Base-by-base conservation (phyloP, 2,888 invertebrate species). In the Nomada fucata region DNA sequence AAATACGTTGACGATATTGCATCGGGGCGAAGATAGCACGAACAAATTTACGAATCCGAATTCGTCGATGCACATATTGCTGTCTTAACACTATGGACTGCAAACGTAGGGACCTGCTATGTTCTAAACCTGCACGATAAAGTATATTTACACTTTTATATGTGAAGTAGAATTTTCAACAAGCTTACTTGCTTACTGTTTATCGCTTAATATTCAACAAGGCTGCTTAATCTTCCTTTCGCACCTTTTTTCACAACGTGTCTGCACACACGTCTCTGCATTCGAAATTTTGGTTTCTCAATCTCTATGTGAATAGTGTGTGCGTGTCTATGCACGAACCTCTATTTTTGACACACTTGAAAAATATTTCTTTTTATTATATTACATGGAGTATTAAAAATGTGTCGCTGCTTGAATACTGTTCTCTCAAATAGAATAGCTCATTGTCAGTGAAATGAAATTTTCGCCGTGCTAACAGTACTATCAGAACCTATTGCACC, bases 91-190 rank as follows among this genome's bases (percentile, higher is more conserved):
- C 4, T 60, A 36, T 53, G 0, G 10, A 23, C 11, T 57, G 44
- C 9, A 44, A 71, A 26, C 23, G 60, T 61, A 76, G 47, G 18
- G 53, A 47, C 60, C 70, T 71, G 53, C 59, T 44, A 23, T 23
- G 26, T 13, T 53, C 11, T 61, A 65, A 55, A 74, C 60, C n/a
- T 77, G 86, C 86, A 86, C 55, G 83, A 76, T 29, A 36, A 60
- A 71, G 52, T 26, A 18, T 76, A 26, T 47, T 71, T 52, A 64
- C 69, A 60, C 74, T 75, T 59, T 44, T 69, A 61, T 47, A 57
- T 75, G 44, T 70, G 59, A 73, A 67, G 61, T 55, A 57, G 69
- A 79, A 50, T 71, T 64, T 59, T 61, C 61, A 55, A 69, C 23
- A 13, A 60, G 64, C 64, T 53, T 60, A 44, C 15, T n/a, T 18